A percentile compares a stretch with the other conserved stretches of the same genome.
phyloP scores from a whole-genome alignment of 2,888 invertebrate genomes.

The Agapostemon virescens region DNA sequence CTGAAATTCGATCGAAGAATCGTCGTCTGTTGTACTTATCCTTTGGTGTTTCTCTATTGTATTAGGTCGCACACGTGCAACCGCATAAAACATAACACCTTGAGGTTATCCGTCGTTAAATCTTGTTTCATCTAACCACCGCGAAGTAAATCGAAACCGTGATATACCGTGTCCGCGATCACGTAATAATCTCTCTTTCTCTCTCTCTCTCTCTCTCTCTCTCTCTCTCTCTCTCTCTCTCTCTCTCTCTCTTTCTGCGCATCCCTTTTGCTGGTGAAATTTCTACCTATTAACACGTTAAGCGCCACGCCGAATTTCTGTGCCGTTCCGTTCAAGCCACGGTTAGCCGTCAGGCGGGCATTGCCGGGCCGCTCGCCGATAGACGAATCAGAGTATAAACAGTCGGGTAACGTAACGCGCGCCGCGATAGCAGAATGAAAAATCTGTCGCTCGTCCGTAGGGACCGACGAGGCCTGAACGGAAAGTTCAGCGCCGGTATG shows the following conservation, averaged over 20 bases:
- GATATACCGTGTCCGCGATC: conserved; percentile 30
- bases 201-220: background rate
- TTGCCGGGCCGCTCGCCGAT: no score
- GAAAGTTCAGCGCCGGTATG: no score
- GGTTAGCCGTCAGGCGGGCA: no score
- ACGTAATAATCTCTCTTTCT: conserved; percentile 18
- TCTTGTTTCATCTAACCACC: conserved; percentile 54
- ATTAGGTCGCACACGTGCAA: conserved; percentile 44
- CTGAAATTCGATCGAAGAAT: conserved; percentile 10
- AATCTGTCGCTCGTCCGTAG: no score
- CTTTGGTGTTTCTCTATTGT: conserved; percentile 30
- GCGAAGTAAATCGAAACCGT: conserved; percentile 49
- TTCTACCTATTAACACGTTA: no score
- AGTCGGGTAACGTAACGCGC: no score
- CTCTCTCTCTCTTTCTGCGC: no score
- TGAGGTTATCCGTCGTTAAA: conserved; percentile 62
- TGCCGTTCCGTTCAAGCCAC: no score
- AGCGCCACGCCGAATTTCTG: no score
- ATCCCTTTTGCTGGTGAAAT: conserved; percentile 24
- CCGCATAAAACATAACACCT: conserved; percentile 53
- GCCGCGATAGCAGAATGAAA: no score
- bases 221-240: background rate
- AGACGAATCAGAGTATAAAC: no score
- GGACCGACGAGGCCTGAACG: no score
- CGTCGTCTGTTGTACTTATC: conserved; percentile 18